These are phyloP conservation scores for Anabas testudineus DNA, from an alignment of 2,797 vertebrate species.

Conservation along the genomic window DNA sequence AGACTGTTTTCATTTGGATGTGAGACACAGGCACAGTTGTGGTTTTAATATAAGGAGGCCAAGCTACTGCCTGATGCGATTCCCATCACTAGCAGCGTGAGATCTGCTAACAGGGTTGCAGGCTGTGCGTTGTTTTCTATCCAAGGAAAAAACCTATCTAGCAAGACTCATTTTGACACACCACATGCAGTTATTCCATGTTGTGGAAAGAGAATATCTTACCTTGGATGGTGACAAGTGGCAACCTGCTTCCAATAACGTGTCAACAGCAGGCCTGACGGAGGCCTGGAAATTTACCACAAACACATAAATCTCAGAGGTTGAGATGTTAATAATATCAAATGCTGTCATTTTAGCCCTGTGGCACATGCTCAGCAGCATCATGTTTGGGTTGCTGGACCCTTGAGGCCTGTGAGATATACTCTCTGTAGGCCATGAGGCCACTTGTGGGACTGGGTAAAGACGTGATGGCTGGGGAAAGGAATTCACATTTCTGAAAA, in stretches of 20 bases:
- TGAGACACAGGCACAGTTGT: slow-evolving; percentile 25
- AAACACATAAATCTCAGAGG: slow-evolving; percentile 30
- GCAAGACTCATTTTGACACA: slow-evolving; percentile 4
- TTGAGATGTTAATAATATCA: slow-evolving; percentile 62
- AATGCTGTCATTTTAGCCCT: slow-evolving; percentile 54
- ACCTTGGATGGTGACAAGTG: neutral
- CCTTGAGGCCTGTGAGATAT: slow-evolving; percentile 52
- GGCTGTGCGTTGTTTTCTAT: neutral
- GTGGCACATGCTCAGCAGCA: slow-evolving; percentile 29
- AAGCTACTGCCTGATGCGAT: slow-evolving; percentile 38
- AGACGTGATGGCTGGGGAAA: slow-evolving; percentile 71
- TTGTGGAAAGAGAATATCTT: slow-evolving; percentile 2
- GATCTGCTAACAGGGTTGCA: neutral
- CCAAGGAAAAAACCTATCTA: neutral
- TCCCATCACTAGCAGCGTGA: slow-evolving; percentile 3
- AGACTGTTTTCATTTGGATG: slow-evolving; percentile 13
- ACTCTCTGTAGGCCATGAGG: slow-evolving; percentile 57
- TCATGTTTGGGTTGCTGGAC: slow-evolving; percentile 29
- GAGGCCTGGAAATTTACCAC: slow-evolving; percentile 40
- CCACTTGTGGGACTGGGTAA: slow-evolving; percentile 56
- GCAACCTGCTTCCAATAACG: neutral
- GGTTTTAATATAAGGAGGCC: slow-evolving; percentile 25
- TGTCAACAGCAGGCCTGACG: slow-evolving; percentile 3
- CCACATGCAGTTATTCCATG: neutral
- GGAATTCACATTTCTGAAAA: slow-evolving; percentile 78